phyloP scores from a whole-genome alignment of 2,888 invertebrate species.

The Onchidella celtica region DNA sequence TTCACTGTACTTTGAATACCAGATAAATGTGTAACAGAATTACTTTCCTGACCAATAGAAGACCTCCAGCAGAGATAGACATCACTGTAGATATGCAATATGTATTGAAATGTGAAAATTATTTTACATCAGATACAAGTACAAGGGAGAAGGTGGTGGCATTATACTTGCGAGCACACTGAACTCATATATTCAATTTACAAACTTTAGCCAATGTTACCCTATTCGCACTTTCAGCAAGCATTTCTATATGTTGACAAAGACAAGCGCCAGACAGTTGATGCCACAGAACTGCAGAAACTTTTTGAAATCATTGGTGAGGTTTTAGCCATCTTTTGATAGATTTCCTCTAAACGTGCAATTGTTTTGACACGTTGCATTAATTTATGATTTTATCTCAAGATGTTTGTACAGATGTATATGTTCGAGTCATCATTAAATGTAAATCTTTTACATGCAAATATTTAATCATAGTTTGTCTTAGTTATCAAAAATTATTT shows the following conservation, averaged over 20 bases:
- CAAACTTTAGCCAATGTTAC: not conserved
- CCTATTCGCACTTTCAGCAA: slow-evolving; percentile 5
- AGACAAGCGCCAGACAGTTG: slow-evolving; percentile 16
- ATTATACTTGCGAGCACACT: too few relatives aligned
- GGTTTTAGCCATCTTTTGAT: not conserved
- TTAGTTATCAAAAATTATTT: too few relatives aligned
- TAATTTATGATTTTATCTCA: not conserved
- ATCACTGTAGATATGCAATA: too few relatives aligned
- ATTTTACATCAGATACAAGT: too few relatives aligned
- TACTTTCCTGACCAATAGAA: not conserved
- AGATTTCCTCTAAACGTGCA: not conserved
- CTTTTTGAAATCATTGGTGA: slow-evolving; percentile 37
- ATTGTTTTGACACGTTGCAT: not conserved
- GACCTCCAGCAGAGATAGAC: too few relatives aligned
- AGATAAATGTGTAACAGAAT: too few relatives aligned
- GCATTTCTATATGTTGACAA: slow-evolving; percentile 29
- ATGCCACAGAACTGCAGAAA: slow-evolving; percentile 26
- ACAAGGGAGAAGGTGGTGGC: not conserved
- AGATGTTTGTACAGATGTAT: not conserved
- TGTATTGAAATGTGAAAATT: too few relatives aligned
- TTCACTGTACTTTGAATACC: too few relatives aligned
- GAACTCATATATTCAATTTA: too few relatives aligned
- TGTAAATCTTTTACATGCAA: not conserved
- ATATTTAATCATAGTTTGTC: too few relatives aligned
- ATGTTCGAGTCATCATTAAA: not conserved